Evolutionary conservation across 1,140 invertebrate species (phyloP).

Genomic region (Trinorchestia longiramus): DNA sequence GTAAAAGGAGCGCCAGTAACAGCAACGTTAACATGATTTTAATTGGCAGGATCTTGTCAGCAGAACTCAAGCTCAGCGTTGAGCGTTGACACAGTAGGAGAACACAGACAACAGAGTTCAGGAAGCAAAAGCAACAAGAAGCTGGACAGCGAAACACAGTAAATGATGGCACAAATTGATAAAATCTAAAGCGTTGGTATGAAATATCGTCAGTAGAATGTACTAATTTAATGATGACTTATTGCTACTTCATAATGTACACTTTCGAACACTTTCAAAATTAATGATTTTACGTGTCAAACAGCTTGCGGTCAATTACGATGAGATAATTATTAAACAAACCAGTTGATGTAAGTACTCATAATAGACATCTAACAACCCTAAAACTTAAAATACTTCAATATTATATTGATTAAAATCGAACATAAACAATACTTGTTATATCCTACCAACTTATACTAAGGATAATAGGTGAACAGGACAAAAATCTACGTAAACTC

Average conservation of each 20-base stretch:
- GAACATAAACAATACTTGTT: not conserved
- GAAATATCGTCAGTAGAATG: not conserved
- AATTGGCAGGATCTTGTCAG: conserved; percentile 3
- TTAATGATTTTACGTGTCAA: not conserved
- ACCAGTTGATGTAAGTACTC: not conserved
- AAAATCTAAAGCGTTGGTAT: not conserved
- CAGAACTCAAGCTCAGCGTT: not conserved
- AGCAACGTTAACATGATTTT: not conserved
- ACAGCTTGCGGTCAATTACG: not conserved
- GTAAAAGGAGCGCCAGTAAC: not conserved
- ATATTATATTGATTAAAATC: not conserved
- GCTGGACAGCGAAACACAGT: not conserved
- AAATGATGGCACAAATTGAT: not conserved
- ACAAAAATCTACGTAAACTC: not conserved
- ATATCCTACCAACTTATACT: not conserved
- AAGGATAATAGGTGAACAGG: not conserved
- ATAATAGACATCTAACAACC: not conserved
- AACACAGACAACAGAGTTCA: not conserved
- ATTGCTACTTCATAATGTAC: not conserved
- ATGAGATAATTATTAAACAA: not conserved
- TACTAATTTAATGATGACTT: not conserved
- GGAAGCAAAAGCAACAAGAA: not conserved
- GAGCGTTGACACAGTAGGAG: not conserved
- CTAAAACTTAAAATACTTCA: not conserved
- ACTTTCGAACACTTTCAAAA: not conserved